phyloP scores from a whole-genome alignment of 2,113 vertebrate genomes.

The Nerophis ophidion region DNA sequence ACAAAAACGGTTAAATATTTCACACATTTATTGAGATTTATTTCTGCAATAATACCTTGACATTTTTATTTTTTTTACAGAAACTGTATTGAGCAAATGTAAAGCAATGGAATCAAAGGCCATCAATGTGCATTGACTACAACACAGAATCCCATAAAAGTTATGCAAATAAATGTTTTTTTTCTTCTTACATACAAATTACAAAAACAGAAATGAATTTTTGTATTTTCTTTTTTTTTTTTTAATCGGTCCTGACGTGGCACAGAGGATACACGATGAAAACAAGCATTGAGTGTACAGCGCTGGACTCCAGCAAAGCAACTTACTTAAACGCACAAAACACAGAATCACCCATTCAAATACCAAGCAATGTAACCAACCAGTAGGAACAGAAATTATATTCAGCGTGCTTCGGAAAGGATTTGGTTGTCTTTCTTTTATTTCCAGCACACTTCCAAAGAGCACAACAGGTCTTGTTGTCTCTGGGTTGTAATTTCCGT shows the following conservation, averaged over 20 bases:
- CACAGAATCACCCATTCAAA: slow-evolving; percentile 28
- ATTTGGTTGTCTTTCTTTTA: slow-evolving; percentile 11
- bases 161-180: slow-evolving; percentile 59
- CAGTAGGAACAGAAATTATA: slow-evolving; percentile 48
- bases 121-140: slow-evolving; percentile 61
- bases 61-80: slow-evolving; percentile 65
- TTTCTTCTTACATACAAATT: slow-evolving; percentile 61
- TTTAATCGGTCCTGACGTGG: slow-evolving; percentile 41
- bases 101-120: slow-evolving; percentile 62
- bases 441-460: slow-evolving; percentile 26
- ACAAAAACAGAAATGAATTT: slow-evolving; percentile 69
- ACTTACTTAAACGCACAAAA: slow-evolving; percentile 31
- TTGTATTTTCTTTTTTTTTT: slow-evolving; percentile 22
- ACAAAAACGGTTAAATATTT: slow-evolving; percentile 36
- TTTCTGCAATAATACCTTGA: slow-evolving; percentile 63
- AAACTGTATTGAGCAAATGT: slow-evolving; percentile 64
- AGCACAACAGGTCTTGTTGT: slow-evolving; percentile 43
- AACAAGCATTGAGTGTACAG: slow-evolving; percentile 49
- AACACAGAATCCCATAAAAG: slow-evolving; percentile 64
- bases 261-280: slow-evolving; percentile 45
- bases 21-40: slow-evolving; percentile 68
- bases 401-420: slow-evolving; percentile 57
- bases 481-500: slow-evolving; percentile 6
- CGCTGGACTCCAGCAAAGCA: slow-evolving; percentile 16
- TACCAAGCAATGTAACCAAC: slow-evolving; percentile 36